Evolutionary conservation across 2,797 vertebrate species (phyloP).

Genomic region (Enteromius afrohamiltoni): DNA sequence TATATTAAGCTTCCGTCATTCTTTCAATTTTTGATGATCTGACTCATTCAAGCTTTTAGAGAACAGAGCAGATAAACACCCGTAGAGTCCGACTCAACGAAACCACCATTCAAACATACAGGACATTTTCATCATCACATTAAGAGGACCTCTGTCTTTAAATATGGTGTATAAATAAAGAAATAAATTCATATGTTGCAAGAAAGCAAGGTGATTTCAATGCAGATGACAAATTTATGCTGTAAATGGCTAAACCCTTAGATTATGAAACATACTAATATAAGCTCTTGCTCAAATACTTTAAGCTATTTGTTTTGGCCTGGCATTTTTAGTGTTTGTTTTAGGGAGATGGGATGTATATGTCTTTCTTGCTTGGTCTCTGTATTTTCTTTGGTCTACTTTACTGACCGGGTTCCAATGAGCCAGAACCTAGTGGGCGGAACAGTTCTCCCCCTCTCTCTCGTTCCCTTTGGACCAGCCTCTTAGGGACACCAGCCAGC

Average conservation of each 20-base stretch:
- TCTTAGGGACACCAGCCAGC: conserved; percentile 43
- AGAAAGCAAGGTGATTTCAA: neutral
- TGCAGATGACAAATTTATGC: neutral
- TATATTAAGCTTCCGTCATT: conserved; percentile 75
- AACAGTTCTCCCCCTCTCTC: conserved; percentile 41
- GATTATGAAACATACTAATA: neutral
- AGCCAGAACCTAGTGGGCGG: conserved; percentile 45
- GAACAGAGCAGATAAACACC: conserved; percentile 8
- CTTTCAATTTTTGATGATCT: conserved; percentile 76
- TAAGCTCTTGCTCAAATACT: neutral
- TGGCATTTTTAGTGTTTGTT: conserved; percentile 4
- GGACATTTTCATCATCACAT: neutral
- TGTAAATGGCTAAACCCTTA: neutral
- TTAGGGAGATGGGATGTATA: conserved; percentile 1
- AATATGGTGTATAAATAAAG: neutral
- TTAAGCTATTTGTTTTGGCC: conserved; percentile 18
- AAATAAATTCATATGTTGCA: neutral
- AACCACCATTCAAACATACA: conserved; percentile 27
- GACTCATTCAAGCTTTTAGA: conserved; percentile 57
- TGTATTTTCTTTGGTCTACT: conserved; percentile 49
- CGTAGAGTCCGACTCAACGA: neutral
- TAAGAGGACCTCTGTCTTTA: neutral
- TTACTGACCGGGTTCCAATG: conserved; percentile 51
- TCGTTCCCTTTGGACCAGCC: conserved; percentile 42
- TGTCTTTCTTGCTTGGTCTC: conserved; percentile 27